A percentile compares a stretch with the other conserved stretches of the same genome.
phyloP scores from a whole-genome alignment of 2,797 vertebrate genomes.

The Enteromius treurensis region DNA sequence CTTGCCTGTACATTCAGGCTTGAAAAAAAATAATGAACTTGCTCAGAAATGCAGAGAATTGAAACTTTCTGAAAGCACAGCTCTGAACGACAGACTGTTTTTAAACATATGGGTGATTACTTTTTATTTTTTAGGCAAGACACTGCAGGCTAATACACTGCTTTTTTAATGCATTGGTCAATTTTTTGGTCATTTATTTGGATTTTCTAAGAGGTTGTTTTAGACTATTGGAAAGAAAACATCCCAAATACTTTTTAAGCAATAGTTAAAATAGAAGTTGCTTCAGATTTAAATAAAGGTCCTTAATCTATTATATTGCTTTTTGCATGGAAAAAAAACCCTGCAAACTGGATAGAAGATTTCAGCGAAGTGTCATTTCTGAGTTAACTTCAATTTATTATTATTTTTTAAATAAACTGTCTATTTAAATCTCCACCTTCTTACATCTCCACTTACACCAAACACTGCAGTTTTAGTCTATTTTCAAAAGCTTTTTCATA shows the following conservation, averaged over 20 bases:
- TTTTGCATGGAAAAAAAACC: background rate
- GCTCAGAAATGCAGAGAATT: slow-evolving; percentile 19
- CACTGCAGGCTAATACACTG: background rate
- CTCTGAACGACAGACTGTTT: background rate
- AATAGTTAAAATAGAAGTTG: background rate
- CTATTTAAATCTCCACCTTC: background rate
- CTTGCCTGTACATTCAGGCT: slow-evolving; percentile 28
- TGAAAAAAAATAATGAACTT: slow-evolving; percentile 32
- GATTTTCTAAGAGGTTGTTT: background rate
- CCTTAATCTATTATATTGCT: background rate
- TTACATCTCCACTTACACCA: background rate
- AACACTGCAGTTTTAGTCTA: background rate
- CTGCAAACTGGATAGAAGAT: background rate
- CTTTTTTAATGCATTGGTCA: background rate
- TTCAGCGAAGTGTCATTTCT: background rate
- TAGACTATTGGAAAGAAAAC: background rate
- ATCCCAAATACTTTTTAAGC: background rate
- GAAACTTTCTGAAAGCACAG: background rate
- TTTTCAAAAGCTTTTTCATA: background rate
- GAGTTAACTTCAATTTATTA: background rate
- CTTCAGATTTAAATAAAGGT: background rate
- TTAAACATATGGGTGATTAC: background rate
- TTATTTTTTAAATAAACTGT: background rate
- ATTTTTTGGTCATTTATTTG: background rate
- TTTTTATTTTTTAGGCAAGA: background rate